A percentile compares a stretch with the other conserved stretches of the same genome.
Conservation (phyloP, 2,888 invertebrate genomes). For the Sepioteuthis lessoniana region DNA sequence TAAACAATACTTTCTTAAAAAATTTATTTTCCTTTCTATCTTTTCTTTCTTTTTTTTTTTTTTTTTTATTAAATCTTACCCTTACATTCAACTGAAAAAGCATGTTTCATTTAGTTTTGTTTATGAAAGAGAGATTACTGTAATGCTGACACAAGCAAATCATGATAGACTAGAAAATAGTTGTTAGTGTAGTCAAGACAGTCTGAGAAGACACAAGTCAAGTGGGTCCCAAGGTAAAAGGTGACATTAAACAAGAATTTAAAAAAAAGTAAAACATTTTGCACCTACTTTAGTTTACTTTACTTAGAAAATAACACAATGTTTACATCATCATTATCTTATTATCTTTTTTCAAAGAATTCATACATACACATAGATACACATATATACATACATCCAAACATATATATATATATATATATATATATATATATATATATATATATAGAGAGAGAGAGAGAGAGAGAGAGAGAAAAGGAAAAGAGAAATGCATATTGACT, state of each 20-base stretch:
- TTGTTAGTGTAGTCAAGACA: not conserved
- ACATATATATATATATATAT: too few relatives aligned
- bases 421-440: too few relatives aligned
- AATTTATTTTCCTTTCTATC: too few relatives aligned
- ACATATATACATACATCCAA: too few relatives aligned
- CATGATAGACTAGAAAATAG: not conserved
- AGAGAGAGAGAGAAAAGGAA: not conserved
- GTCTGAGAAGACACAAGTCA: slow-evolving; percentile 33
- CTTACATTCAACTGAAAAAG: not conserved
- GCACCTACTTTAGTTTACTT: not conserved
- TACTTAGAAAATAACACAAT: not conserved
- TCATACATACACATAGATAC: too few relatives aligned
- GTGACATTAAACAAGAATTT: not conserved
- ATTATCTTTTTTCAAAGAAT: not conserved
- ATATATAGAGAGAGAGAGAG: too few relatives aligned
- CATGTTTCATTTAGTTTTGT: not conserved
- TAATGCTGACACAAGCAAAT: not conserved
- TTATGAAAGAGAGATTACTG: not conserved
- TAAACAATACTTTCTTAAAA: not conserved
- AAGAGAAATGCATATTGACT: not conserved
- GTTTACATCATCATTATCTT: not conserved
- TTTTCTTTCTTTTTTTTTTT: not conserved
- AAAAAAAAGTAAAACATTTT: not conserved
- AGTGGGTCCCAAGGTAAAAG: slow-evolving; percentile 33
- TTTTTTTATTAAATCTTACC: not conserved